Conservation (phyloP, 2,797 vertebrate species). For the Prionace glauca region DNA sequence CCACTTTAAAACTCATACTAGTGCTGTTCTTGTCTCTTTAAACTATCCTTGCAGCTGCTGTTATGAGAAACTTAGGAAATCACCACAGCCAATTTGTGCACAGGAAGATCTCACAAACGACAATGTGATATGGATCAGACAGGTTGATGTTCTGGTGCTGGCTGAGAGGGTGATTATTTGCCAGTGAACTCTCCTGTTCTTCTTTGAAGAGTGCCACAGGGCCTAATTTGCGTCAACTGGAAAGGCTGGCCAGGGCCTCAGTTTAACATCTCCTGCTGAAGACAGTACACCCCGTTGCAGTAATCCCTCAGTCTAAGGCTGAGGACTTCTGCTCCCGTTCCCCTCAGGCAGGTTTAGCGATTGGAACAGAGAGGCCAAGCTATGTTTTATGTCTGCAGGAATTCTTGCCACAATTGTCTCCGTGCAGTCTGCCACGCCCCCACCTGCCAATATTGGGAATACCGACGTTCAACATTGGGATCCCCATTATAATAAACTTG, state of each 20-base stretch:
- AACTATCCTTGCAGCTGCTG: too few relatives aligned
- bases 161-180: neutral
- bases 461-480: too few relatives aligned
- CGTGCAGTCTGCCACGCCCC: too few relatives aligned
- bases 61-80: neutral
- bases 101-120: neutral
- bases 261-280: neutral
- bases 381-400: too few relatives aligned
- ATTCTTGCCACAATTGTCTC: too few relatives aligned
- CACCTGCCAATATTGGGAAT: too few relatives aligned
- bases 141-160: neutral
- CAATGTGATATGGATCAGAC: neutral
- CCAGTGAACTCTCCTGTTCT: neutral
- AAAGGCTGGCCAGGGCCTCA: neutral
- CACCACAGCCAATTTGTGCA: neutral
- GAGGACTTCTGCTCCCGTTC: too few relatives aligned
- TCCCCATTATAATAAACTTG: too few relatives aligned
- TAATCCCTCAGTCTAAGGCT: neutral
- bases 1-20: too few relatives aligned
- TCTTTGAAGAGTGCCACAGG: neutral
- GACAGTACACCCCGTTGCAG: neutral
- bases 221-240: neutral
- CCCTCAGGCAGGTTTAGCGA: too few relatives aligned
- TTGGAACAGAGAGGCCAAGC: too few relatives aligned
- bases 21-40: too few relatives aligned